Evolutionary conservation across 2,797 vertebrate species (phyloP).

Genomic region (Eurystomus glaucurus): DNA sequence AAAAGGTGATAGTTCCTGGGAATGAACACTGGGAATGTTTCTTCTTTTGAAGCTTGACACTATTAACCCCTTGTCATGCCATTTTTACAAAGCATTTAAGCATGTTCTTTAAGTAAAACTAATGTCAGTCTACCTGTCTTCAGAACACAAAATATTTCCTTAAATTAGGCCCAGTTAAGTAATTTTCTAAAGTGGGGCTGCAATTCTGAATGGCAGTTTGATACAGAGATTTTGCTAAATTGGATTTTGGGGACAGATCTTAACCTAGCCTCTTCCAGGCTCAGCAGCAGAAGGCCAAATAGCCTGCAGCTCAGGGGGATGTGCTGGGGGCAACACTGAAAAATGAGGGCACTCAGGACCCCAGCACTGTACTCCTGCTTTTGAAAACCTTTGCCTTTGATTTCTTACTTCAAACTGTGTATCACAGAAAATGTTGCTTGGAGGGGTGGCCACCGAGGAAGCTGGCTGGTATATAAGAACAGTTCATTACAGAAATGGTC

Average conservation of each 20-base stretch:
- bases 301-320: neutral
- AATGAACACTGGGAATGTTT: constrained; percentile 46
- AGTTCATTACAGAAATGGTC: neutral
- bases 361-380: neutral
- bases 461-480: neutral
- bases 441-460: neutral
- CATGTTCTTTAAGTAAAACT: neutral
- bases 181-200: neutral
- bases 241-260: neutral
- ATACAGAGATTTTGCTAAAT: neutral
- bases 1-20: constrained; percentile 87
- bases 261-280: neutral
- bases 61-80: constrained; percentile 2
- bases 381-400: neutral
- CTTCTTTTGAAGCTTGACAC: constrained; percentile 31
- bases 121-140: neutral
- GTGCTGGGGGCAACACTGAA: neutral
- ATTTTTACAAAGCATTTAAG: constrained; percentile 45
- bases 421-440: neutral
- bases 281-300: neutral
- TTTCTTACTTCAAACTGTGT: neutral
- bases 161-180: constrained; percentile 11
- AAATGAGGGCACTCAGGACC: neutral
- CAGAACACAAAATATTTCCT: neutral
- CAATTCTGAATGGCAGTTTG: neutral